These are phyloP conservation scores for Sardinella longiceps DNA, from an alignment of 2,797 vertebrate species.

Conservation along the genomic window DNA sequence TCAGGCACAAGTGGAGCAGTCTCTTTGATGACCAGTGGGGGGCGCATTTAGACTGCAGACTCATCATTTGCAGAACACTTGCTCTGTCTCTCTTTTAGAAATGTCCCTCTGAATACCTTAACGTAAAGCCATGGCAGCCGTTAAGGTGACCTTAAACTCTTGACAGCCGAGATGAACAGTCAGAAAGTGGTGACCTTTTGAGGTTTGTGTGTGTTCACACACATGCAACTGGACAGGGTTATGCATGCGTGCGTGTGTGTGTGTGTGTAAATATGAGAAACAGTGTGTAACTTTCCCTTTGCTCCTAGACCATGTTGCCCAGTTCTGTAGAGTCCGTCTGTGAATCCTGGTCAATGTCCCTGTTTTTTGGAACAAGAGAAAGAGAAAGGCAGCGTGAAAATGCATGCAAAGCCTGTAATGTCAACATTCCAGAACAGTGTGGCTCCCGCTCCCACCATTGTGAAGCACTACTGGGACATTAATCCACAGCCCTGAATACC, in stretches of 20 bases:
- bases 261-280: not conserved
- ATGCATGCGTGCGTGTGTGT: not conserved
- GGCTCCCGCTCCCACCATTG: slow-evolving; percentile 2
- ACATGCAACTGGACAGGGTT: not conserved
- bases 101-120: not conserved
- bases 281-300: slow-evolving; percentile 11
- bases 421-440: not conserved
- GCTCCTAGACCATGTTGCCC: slow-evolving; percentile 68
- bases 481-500: not conserved
- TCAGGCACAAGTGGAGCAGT: not conserved
- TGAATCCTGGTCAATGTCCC: slow-evolving; percentile 71
- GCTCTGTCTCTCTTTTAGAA: not conserved
- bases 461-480: not conserved
- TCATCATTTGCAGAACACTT: not conserved
- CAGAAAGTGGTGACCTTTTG: not conserved
- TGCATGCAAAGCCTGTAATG: not conserved
- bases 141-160: slow-evolving; percentile 37
- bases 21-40: not conserved
- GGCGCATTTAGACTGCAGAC: not conserved
- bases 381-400: not conserved
- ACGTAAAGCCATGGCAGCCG: not conserved
- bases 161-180: slow-evolving; percentile 7
- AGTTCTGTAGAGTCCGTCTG: slow-evolving; percentile 81
- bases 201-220: not conserved
- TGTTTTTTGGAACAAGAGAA: slow-evolving; percentile 52